phyloP scores from a whole-genome alignment of 1,140 invertebrate species.

The Brachionus koreanus region DNA sequence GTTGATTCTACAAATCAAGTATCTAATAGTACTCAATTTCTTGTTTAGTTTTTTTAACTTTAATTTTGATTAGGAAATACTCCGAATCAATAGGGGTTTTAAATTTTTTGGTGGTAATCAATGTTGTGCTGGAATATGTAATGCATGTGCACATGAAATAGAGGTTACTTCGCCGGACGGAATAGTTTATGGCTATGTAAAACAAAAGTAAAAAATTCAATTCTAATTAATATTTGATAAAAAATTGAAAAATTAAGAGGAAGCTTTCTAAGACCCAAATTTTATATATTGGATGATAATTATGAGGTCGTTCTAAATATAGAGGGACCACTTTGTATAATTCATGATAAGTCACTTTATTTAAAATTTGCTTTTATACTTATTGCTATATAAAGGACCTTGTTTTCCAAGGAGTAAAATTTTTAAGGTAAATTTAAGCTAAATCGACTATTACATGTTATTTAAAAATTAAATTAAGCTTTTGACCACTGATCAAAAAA shows the following conservation, averaged over 20 bases:
- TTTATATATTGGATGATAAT: conserved; percentile 15
- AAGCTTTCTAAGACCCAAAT: conserved; percentile 12
- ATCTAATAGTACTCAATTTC: background rate
- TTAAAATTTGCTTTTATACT: background rate
- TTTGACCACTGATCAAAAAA: background rate
- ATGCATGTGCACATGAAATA: conserved; percentile 44
- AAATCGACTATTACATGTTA: background rate
- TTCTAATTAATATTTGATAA: background rate
- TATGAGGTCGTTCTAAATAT: background rate
- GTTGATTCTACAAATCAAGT: conserved; percentile 70
- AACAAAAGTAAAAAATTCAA: conserved; percentile 33
- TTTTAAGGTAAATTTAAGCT: background rate
- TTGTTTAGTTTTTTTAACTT: background rate
- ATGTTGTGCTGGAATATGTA: conserved; percentile 20
- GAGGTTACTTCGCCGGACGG: conserved; percentile 42
- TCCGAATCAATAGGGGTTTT: conserved; percentile 50
- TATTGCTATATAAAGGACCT: background rate
- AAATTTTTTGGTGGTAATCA: conserved; percentile 48
- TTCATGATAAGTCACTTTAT: background rate
- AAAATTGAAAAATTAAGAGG: background rate
- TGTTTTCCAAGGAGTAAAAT: background rate
- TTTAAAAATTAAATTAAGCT: background rate
- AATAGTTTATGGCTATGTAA: conserved; percentile 43
- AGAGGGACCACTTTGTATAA: conserved; percentile 27
- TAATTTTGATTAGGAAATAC: conserved; percentile 49